These are phyloP conservation scores for Phorcus lineatus DNA, from an alignment of 2,888 invertebrate genomes.

Conservation along the genomic window DNA sequence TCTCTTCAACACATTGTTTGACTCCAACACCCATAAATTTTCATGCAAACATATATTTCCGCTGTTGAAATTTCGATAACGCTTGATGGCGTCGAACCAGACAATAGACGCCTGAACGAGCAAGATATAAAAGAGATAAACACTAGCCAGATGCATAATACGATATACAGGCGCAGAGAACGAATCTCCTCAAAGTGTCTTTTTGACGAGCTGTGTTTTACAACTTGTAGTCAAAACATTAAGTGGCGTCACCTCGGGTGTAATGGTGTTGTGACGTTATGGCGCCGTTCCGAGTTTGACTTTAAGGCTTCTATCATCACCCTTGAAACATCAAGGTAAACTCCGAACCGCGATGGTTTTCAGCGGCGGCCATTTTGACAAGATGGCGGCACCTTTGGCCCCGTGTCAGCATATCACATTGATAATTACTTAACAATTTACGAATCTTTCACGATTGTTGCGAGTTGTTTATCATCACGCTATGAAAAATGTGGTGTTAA, in stretches of 20 bases:
- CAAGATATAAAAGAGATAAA: too few relatives aligned
- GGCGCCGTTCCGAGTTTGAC: not conserved
- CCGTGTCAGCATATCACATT: not conserved
- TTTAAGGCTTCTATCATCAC: not conserved
- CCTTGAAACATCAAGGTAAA: slow-evolving; percentile 14
- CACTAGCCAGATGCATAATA: too few relatives aligned
- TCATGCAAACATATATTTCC: too few relatives aligned
- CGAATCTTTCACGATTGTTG: slow-evolving; percentile 8
- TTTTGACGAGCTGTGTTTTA: slow-evolving; percentile 16
- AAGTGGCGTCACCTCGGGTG: not conserved
- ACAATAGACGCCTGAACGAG: too few relatives aligned
- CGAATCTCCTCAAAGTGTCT: not conserved
- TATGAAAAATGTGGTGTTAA: not conserved
- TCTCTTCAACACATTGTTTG: too few relatives aligned
- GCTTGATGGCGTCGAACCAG: too few relatives aligned
- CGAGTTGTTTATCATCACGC: not conserved
- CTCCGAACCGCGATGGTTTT: not conserved
- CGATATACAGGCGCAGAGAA: too few relatives aligned
- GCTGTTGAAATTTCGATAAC: too few relatives aligned
- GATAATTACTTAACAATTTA: slow-evolving; percentile 7
- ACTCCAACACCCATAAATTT: too few relatives aligned
- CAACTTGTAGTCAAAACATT: slow-evolving; percentile 15
- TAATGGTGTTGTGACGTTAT: not conserved
- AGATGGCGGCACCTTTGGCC: slow-evolving; percentile 13
- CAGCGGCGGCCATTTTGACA: slow-evolving; percentile 9